Evolutionary conservation across 2,888 invertebrate genomes (phyloP).

Genomic region (Coleophora flavipennella): DNA sequence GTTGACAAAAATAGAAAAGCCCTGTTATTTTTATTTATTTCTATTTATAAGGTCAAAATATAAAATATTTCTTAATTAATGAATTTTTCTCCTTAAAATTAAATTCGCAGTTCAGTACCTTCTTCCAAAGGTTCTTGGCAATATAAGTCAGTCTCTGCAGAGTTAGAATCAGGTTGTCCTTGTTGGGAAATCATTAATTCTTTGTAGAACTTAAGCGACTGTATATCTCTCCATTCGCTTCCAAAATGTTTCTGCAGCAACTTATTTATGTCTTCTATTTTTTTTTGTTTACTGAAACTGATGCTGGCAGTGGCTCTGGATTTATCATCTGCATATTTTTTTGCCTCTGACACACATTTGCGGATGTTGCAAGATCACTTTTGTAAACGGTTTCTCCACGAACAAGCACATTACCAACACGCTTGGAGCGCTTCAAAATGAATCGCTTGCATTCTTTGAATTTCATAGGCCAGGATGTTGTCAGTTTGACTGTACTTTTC

Average conservation of each 20-base stretch:
- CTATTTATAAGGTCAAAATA: too few relatives aligned
- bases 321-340: background rate
- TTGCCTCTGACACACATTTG: background rate
- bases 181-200: too few relatives aligned
- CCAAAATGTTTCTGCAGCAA: background rate
- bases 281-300: background rate
- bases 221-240: slow-evolving; percentile 1
- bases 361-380: background rate
- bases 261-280: background rate
- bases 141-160: too few relatives aligned
- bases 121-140: too few relatives aligned
- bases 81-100: too few relatives aligned
- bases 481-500: background rate
- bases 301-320: background rate
- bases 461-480: background rate
- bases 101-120: too few relatives aligned
- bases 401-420: background rate
- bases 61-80: too few relatives aligned
- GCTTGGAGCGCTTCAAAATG: background rate
- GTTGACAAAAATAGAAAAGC: too few relatives aligned
- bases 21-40: too few relatives aligned
- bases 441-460: background rate
- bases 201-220: too few relatives aligned
- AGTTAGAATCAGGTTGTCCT: too few relatives aligned
- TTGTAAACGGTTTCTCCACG: background rate